Conservation (phyloP, 2,888 invertebrate species). For the Scaptomyza parva region DNA sequence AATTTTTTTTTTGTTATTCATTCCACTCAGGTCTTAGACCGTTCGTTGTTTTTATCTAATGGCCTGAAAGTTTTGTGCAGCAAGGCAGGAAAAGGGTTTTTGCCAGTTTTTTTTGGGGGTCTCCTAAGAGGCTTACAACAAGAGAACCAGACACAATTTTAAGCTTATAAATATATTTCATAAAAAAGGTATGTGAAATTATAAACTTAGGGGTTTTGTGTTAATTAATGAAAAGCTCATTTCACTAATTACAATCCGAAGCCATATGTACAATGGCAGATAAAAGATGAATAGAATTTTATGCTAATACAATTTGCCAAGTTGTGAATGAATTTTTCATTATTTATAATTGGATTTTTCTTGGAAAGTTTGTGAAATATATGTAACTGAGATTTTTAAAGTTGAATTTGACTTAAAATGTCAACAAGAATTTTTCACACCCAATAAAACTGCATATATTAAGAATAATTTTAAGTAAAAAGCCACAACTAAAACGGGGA, state of each 20-base stretch:
- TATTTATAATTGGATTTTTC: background rate
- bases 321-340: background rate
- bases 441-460: too few relatives aligned
- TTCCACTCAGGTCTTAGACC: slow-evolving; percentile 22
- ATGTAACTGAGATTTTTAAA: background rate
- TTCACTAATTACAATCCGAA: slow-evolving; percentile 21
- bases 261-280: background rate
- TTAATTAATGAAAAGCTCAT: slow-evolving; percentile 36
- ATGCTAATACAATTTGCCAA: background rate
- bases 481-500: background rate
- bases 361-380: background rate
- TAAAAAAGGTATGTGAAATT: slow-evolving; percentile 1
- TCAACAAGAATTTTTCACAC: background rate
- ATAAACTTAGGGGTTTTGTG: slow-evolving; percentile 7
- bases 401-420: too few relatives aligned
- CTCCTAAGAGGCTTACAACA: slow-evolving; percentile 49
- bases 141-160: slow-evolving; percentile 24
- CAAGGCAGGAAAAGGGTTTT: slow-evolving; percentile 53
- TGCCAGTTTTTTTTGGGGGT: slow-evolving; percentile 15
- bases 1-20: slow-evolving; percentile 7
- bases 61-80: slow-evolving; percentile 55
- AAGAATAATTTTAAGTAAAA: background rate
- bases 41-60: slow-evolving; percentile 60
- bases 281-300: background rate
- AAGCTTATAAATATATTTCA: slow-evolving; percentile 24